phyloP scores from a whole-genome alignment of 2,113 vertebrate species.

The Pteronura brasiliensis region DNA sequence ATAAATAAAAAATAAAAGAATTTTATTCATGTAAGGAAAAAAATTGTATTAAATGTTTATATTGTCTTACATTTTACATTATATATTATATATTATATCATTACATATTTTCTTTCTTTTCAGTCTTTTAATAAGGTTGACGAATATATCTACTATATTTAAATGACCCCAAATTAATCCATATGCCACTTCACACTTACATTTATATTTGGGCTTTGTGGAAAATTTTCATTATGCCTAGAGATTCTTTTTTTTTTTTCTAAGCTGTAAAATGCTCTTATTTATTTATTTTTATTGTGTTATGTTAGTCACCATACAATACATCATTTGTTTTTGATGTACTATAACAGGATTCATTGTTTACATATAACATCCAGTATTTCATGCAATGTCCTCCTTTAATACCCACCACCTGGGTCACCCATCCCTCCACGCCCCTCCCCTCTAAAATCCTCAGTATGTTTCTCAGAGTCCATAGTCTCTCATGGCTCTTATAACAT shows the following conservation, averaged over 20 bases:
- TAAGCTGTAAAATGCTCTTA: too few relatives aligned
- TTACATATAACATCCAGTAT: too few relatives aligned
- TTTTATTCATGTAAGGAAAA: background rate
- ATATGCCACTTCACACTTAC: background rate
- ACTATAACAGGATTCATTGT: too few relatives aligned
- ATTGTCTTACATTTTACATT: background rate
- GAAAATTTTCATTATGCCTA: background rate
- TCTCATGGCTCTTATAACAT: background rate
- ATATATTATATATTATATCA: background rate
- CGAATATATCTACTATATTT: background rate
- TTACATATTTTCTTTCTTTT: background rate
- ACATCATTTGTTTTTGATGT: too few relatives aligned
- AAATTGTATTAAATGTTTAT: background rate
- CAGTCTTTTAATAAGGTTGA: background rate
- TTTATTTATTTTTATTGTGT: too few relatives aligned
- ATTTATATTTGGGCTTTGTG: background rate
- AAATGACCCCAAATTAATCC: background rate
- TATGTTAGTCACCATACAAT: too few relatives aligned
- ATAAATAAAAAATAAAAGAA: too few relatives aligned
- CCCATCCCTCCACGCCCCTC: too few relatives aligned
- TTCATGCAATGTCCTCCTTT: too few relatives aligned
- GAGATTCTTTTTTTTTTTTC: background rate
- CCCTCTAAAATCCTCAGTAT: too few relatives aligned
- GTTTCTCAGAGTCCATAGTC: too few relatives aligned
- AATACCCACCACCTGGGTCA: too few relatives aligned